These are phyloP conservation scores for Xenopus laevis DNA, from an alignment of 2,113 vertebrate species.

Conservation along the genomic window DNA sequence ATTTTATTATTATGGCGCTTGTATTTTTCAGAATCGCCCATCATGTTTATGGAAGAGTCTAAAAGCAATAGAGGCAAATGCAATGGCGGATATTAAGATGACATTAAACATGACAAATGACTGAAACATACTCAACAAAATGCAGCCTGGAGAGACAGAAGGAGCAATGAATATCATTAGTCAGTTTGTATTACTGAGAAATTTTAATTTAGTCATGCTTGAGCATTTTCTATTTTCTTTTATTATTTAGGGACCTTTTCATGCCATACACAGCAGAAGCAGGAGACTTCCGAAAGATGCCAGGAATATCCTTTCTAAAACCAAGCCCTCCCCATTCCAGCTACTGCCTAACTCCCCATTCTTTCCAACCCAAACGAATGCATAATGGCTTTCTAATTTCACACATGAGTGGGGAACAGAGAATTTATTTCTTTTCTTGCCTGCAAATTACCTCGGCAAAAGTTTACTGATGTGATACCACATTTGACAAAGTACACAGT, in stretches of 20 bases:
- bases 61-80: conserved; percentile 24
- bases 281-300: conserved; percentile 50
- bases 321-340: conserved; percentile 47
- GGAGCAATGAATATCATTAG: conserved; percentile 45
- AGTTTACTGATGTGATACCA: conserved; percentile 49
- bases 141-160: conserved; percentile 19
- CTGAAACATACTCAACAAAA: conserved; percentile 31
- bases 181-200: conserved; percentile 44
- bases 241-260: conserved; percentile 38
- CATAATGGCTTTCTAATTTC: conserved; percentile 61
- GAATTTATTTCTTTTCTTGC: conserved; percentile 51
- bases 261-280: conserved; percentile 39
- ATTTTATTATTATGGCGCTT: conserved; percentile 41
- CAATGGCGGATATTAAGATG: conserved; percentile 33
- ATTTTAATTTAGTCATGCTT: conserved; percentile 58
- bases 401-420: conserved; percentile 60
- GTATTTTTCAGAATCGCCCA: background rate
- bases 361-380: conserved; percentile 49
- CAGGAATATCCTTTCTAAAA: conserved; percentile 54
- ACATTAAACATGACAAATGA: conserved; percentile 28
- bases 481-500: conserved; percentile 5
- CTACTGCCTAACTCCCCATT: conserved; percentile 53
- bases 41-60: background rate
- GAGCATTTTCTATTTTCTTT: conserved; percentile 56
- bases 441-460: conserved; percentile 2